Evolutionary conservation across 2,888 invertebrate genomes (phyloP), one percentile per base, ranked within the genome.

Genomic region (Enchytraeus crypticus): DNA sequence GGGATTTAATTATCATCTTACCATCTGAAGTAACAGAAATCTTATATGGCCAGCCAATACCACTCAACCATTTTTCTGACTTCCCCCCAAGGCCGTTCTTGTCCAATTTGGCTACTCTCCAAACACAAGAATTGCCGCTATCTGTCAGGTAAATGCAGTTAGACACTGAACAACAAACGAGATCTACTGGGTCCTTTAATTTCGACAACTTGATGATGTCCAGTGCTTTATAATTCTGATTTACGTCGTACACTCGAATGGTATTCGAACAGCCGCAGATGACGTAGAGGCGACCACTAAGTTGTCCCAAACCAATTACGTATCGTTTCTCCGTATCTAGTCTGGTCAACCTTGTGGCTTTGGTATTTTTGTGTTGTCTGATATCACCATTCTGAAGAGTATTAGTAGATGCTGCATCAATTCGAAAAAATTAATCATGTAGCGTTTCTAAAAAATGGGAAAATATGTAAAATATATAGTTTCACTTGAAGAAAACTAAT

Each of bases 201-300:
- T 38, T 38, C 8, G 38, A 38, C 18, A 38, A 8, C 18, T 38
- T 38, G 8, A 38, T 38, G 38, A 38, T 18, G 11, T 38, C 38
- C 8, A 38, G 38, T 14, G 11, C 11, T 38, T 38, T 38, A 38
- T 38, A 38, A 38, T 8, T 18, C 38, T 38, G 38, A 38, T 8
- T 38, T 8, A 38, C 38, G 38, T 38, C 38, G 18, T 38, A 38
- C 18, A 38, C 38, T 38, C 18, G 8, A 38, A 38, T 38, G 8
- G 38, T 14, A 38, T 38, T 38, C 8, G 38, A 38, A 18, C 38
- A 38, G 38, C 38, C 38, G 38, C 38, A 38, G 14, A 54, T 33
- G 55, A 54, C 55, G 55, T 54, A 54, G 55, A 54, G n/a, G 33
- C 18, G 0, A 32, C 34, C 27, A 54, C 55, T 32, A 34, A 54